phyloP scores from a whole-genome alignment of 1,140 invertebrate species.

The Diorhabda elongata region DNA sequence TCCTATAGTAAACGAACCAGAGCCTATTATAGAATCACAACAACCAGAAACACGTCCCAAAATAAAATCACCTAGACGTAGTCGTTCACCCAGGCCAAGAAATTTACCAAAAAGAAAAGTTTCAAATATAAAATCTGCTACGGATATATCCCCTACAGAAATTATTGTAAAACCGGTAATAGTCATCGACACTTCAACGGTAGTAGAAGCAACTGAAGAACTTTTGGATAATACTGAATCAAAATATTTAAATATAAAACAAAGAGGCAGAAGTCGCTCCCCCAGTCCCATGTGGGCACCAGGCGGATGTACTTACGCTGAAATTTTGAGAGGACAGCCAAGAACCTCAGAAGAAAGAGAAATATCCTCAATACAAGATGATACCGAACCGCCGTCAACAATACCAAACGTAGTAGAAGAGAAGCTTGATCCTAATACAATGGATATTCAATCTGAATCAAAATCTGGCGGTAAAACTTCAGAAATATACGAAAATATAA shows the following conservation, averaged over 20 bases:
- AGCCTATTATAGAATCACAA: not conserved
- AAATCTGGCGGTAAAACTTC: too few species aligned
- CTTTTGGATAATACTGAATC: not conserved
- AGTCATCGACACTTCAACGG: not conserved
- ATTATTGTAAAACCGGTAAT: not conserved
- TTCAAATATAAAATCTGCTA: not conserved
- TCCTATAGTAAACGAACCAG: slow-evolving; percentile 13
- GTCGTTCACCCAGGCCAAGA: slow-evolving; percentile 38
- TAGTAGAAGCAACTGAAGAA: slow-evolving; percentile 12
- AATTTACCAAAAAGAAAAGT: not conserved
- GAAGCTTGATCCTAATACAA: not conserved
- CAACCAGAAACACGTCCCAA: slow-evolving; percentile 8
- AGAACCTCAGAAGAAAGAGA: slow-evolving; percentile 22
- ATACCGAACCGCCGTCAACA: not conserved
- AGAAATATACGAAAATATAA: not conserved
- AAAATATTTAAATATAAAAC: slow-evolving; percentile 6
- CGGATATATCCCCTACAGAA: not conserved
- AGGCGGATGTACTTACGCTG: slow-evolving; percentile 70
- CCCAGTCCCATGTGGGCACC: slow-evolving; percentile 69
- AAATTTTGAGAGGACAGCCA: slow-evolving; percentile 63
- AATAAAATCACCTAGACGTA: slow-evolving; percentile 41
- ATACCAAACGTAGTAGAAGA: not conserved
- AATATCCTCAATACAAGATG: not conserved
- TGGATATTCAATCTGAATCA: not conserved
- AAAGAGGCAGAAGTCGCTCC: slow-evolving; percentile 50